Percentiles rank a stretch among this genome's conserved stretches.
Evolutionary conservation across 2,113 vertebrate genomes (phyloP).

Genomic region (Chaetorhynchus papuensis): DNA sequence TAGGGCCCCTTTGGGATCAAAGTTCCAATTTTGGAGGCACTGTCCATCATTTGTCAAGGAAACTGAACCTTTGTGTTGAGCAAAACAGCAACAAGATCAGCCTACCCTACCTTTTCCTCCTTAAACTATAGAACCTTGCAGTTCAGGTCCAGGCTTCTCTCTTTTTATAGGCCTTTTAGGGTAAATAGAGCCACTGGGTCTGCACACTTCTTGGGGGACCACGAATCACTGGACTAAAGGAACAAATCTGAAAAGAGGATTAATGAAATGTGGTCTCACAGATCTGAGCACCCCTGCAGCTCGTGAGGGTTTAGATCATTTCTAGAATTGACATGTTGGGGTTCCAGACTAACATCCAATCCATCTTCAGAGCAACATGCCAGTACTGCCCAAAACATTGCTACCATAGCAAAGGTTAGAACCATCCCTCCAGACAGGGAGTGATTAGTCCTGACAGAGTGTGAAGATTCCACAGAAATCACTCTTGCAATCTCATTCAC

Average conservation of each 20-base stretch:
- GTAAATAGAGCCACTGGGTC: background rate
- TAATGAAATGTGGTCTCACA: background rate
- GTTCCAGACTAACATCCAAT: background rate
- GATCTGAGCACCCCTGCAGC: background rate
- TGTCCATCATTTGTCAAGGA: conserved; percentile 73
- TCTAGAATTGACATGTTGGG: background rate
- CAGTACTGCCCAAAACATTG: background rate
- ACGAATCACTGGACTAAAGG: background rate
- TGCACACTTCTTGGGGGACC: background rate
- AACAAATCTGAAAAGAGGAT: background rate
- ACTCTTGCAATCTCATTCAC: background rate
- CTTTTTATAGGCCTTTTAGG: background rate
- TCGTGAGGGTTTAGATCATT: background rate
- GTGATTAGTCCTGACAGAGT: background rate
- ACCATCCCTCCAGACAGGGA: background rate
- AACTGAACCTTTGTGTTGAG: conserved; percentile 52
- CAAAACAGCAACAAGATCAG: conserved; percentile 67
- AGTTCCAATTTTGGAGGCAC: conserved; percentile 75
- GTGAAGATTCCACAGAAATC: background rate
- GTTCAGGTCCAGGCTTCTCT: background rate
- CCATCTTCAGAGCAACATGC: background rate
- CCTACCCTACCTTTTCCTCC: background rate
- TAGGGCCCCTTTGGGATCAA: conserved; percentile 67
- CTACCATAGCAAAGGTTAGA: background rate
- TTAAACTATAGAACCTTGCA: background rate